A percentile compares a stretch with the other conserved stretches of the same genome.
Conservation (phyloP, 1,140 invertebrate species). For the Periplaneta americana region DNA sequence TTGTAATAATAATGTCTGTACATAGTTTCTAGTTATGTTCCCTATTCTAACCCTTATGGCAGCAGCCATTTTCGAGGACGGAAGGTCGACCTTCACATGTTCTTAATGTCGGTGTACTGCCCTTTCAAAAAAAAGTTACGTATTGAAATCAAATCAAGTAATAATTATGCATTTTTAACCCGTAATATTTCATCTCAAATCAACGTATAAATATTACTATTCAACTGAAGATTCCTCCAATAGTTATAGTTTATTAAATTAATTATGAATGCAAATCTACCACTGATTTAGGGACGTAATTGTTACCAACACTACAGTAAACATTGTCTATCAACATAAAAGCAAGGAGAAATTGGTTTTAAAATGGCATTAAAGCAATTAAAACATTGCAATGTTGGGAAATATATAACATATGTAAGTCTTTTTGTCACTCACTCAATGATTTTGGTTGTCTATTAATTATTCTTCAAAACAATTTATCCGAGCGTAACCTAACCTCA, state of each 20-base stretch:
- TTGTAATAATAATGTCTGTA: conserved; percentile 1
- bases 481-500: background rate
- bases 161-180: background rate
- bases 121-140: too few relatives aligned
- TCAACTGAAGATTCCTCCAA: background rate
- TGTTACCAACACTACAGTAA: background rate
- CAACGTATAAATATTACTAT: background rate
- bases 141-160: background rate
- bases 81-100: background rate
- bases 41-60: conserved; percentile 10
- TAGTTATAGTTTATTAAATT: too few relatives aligned
- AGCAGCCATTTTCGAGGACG: conserved; percentile 6
- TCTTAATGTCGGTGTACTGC: background rate
- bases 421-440: too few relatives aligned
- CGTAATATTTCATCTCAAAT: background rate
- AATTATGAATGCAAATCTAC: background rate
- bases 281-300: background rate
- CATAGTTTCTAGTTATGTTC: background rate
- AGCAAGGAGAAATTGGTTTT: background rate
- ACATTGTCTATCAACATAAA: background rate
- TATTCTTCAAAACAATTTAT: too few relatives aligned
- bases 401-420: background rate
- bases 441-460: too few relatives aligned
- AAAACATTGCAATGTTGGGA: background rate
- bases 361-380: background rate